These are phyloP conservation scores for Serripes groenlandicus DNA, from an alignment of 2,888 invertebrate genomes.

Conservation along the genomic window DNA sequence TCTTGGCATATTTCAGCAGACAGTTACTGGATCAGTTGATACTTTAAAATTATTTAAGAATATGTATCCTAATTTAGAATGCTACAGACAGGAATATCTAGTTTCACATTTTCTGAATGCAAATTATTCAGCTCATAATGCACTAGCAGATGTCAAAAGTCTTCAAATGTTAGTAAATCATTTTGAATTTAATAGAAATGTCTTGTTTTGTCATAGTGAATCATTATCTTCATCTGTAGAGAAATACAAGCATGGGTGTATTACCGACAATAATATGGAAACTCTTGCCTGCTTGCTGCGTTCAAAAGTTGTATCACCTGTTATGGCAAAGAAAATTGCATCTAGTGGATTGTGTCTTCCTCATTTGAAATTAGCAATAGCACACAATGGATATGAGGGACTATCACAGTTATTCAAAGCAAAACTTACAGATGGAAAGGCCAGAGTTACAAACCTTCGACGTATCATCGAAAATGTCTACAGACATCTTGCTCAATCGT, in stretches of 20 bases:
- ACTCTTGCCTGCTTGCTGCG: not conserved
- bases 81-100: not conserved
- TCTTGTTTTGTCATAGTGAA: no score
- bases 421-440: not conserved
- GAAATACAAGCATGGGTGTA: not conserved
- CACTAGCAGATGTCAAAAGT: constrained; percentile 28
- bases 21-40: constrained; percentile 4
- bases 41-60: constrained; percentile 3
- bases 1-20: not conserved
- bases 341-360: constrained; percentile 2
- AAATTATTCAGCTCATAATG: constrained; percentile 27
- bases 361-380: constrained; percentile 1
- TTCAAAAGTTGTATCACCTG: not conserved
- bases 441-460: not conserved
- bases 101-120: not conserved
- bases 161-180: constrained; percentile 9
- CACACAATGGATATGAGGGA: not conserved
- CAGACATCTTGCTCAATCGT: no score
- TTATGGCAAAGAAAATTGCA: constrained; percentile 13
- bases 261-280: not conserved
- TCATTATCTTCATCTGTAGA: not conserved
- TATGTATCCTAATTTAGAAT: not conserved
- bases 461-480: not conserved
- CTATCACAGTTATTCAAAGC: not conserved
- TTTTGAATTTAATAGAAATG: not conserved